Evolutionary conservation across 30 jellyfish, hydroid and myxozoan genomes (phyloP).

Genomic region (Aurelia aurita complex sp. Pacific): DNA sequence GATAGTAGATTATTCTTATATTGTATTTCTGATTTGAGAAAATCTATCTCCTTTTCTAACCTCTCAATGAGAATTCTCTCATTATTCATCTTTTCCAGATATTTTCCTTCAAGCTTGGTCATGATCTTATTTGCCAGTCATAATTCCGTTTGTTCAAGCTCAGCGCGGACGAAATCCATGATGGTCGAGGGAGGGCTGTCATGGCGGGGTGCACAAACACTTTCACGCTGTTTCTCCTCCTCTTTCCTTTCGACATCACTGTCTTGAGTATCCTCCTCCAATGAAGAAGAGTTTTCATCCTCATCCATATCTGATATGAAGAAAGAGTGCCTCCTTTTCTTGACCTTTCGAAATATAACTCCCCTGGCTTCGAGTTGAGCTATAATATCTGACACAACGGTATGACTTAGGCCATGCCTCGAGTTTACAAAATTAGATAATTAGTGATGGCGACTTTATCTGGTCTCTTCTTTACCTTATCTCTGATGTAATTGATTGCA

Average conservation of each 20-base stretch:
- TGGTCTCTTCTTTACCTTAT: too few relatives aligned
- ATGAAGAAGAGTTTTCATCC: too few relatives aligned
- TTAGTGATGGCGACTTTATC: too few relatives aligned
- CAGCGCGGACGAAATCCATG: conserved; percentile 27
- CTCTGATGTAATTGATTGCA: too few relatives aligned
- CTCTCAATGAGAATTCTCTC: conserved; percentile 13
- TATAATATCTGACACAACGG: too few relatives aligned
- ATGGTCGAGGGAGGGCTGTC: conserved; percentile 32
- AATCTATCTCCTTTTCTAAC: conserved; percentile 1
- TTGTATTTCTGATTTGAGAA: neutral
- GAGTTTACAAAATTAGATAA: too few relatives aligned
- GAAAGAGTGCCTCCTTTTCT: too few relatives aligned
- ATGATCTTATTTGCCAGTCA: conserved; percentile 1
- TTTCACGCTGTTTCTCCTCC: conserved; percentile 33
- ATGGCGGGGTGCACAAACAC: conserved; percentile 31
- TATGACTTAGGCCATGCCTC: too few relatives aligned
- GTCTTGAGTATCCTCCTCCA: conserved; percentile 18
- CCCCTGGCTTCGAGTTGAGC: too few relatives aligned
- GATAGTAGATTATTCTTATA: conserved; percentile 5
- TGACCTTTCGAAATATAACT: too few relatives aligned
- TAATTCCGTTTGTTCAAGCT: conserved; percentile 18
- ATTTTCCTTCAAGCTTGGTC: conserved; percentile 27
- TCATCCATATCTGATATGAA: too few relatives aligned
- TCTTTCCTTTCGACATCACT: conserved; percentile 24
- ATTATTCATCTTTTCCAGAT: conserved; percentile 12